Conservation (phyloP, 64 coral and sea anemone species). For the Montipora capricornis region DNA sequence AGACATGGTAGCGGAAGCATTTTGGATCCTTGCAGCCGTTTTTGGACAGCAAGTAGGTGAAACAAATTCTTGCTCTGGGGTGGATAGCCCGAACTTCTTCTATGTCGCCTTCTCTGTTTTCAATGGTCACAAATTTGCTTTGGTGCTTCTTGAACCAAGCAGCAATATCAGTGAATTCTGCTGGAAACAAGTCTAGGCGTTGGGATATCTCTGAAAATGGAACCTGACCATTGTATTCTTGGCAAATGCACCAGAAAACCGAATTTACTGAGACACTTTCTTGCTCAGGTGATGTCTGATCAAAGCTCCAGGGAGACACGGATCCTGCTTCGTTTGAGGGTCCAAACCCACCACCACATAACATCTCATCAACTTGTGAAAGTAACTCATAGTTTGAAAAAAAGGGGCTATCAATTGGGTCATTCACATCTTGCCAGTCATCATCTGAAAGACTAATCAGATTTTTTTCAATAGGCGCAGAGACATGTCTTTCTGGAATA, state of each 20-base stretch:
- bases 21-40: slow-evolving; percentile 40
- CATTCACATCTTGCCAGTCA: not conserved
- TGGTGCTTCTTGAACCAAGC: slow-evolving; percentile 58
- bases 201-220: slow-evolving; percentile 58
- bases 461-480: not conserved
- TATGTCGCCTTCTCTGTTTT: slow-evolving; percentile 56
- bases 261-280: slow-evolving; percentile 1
- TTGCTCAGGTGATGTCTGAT: not conserved
- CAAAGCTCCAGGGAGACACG: not conserved
- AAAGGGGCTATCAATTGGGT: not conserved
- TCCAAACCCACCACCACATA: slow-evolving; percentile 7
- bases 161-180: slow-evolving; percentile 37
- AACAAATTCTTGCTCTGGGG: slow-evolving; percentile 68
- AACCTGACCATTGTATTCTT: slow-evolving; percentile 45
- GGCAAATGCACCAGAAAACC: slow-evolving; percentile 55
- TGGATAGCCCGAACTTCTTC: slow-evolving; percentile 48
- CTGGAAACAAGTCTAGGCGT: slow-evolving; percentile 39
- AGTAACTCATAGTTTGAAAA: slow-evolving; percentile 6
- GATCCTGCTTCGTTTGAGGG: not conserved
- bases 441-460: slow-evolving; percentile 35
- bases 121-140: slow-evolving; percentile 53
- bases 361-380: slow-evolving; percentile 30
- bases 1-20: slow-evolving; percentile 78
- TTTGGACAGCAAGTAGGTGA: slow-evolving; percentile 35
- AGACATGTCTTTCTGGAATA: not conserved